These are phyloP conservation scores for Scartelaos histophorus DNA, from an alignment of 2,113 vertebrate genomes.

Conservation along the genomic window DNA sequence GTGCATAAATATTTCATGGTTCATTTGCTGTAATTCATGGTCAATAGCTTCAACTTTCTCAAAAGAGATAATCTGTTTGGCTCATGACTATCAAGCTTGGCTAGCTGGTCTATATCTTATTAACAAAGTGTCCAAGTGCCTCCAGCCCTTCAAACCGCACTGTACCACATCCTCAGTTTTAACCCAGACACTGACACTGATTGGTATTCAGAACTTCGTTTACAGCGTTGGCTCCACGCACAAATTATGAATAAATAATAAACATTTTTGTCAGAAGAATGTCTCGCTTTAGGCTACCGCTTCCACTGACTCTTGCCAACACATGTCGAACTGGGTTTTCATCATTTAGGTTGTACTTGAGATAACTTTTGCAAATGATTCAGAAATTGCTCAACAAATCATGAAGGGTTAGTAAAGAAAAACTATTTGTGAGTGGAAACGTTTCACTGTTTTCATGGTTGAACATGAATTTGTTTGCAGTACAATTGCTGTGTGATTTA, in stretches of 20 bases:
- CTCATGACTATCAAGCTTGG: too few species aligned
- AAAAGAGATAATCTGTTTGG: too few species aligned
- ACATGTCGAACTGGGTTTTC: neutral
- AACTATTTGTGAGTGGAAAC: neutral
- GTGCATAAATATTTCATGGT: too few species aligned
- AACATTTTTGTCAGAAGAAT: constrained; percentile 26
- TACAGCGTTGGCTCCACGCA: constrained; percentile 7
- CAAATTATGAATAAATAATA: constrained; percentile 39
- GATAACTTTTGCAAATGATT: neutral
- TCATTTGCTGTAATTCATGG: neutral
- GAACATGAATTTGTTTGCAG: neutral
- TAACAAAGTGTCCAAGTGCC: neutral
- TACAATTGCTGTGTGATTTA: neutral
- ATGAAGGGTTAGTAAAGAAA: neutral
- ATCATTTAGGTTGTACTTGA: neutral
- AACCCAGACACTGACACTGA: constrained; percentile 1
- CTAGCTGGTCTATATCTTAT: too few species aligned
- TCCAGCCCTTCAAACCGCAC: neutral
- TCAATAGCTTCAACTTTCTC: neutral
- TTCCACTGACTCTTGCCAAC: constrained; percentile 11
- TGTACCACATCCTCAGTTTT: neutral
- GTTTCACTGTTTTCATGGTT: neutral
- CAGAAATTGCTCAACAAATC: neutral
- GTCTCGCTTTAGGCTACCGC: constrained; percentile 35
- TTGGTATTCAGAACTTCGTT: constrained; percentile 34